A percentile compares a stretch with the other conserved stretches of the same genome.
These are phyloP conservation scores for Pachyramphus minor DNA, from an alignment of 2,113 vertebrate genomes.

Conservation along the genomic window DNA sequence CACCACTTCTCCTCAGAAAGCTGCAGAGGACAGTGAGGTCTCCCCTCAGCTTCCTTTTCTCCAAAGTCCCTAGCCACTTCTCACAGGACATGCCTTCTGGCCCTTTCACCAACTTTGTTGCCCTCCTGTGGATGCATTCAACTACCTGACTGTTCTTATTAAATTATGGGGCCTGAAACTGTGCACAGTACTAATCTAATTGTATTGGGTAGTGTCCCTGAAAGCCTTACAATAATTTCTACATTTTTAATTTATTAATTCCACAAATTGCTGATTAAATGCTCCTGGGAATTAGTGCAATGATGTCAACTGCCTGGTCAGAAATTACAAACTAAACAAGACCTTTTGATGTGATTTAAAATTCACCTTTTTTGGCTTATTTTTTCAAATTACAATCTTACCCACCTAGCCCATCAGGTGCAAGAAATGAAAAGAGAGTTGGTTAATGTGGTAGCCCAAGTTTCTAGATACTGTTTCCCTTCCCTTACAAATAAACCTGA, in stretches of 20 bases:
- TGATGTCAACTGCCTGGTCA: background rate
- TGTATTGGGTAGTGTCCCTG: background rate
- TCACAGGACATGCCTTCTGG: background rate
- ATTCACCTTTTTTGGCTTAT: background rate
- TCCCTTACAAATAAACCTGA: background rate
- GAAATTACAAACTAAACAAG: background rate
- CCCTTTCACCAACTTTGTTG: background rate
- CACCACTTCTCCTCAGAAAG: background rate
- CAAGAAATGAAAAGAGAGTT: background rate
- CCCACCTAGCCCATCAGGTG: background rate
- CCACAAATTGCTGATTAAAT: background rate
- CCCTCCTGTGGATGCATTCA: background rate
- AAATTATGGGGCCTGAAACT: background rate
- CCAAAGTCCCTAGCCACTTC: rapidly evolving
- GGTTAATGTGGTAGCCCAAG: background rate
- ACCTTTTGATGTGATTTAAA: background rate
- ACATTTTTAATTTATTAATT: background rate
- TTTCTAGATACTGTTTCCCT: background rate
- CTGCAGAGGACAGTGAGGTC: background rate
- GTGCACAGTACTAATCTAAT: background rate
- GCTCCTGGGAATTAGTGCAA: background rate
- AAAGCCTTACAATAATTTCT: background rate
- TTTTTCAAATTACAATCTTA: background rate
- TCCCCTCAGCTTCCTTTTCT: background rate
- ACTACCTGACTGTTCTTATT: background rate